A percentile compares a stretch with the other conserved stretches of the same genome.
phyloP scores from a whole-genome alignment of 2,797 vertebrate species.

The Cyclura pinguis region DNA sequence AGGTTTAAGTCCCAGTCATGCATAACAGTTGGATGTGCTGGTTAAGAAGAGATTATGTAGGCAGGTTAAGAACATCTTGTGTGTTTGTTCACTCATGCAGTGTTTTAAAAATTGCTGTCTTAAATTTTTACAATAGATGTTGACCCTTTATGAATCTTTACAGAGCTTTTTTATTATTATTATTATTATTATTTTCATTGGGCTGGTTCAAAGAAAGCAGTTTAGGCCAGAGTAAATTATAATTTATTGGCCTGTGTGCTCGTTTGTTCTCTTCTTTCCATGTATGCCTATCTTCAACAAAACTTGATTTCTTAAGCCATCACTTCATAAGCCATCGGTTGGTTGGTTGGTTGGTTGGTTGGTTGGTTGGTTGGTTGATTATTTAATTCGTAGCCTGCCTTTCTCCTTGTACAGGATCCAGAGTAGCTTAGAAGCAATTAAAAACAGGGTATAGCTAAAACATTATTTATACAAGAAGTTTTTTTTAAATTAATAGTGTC shows the following conservation, averaged over 20 bases:
- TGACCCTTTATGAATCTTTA: not conserved
- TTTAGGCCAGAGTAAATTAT: not conserved
- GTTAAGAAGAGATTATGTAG: not conserved
- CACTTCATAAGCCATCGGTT: not conserved
- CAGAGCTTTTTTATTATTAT: not conserved
- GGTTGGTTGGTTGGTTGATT: not conserved
- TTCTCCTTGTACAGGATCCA: too few species aligned
- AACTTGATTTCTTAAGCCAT: not conserved
- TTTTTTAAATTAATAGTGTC: too few species aligned
- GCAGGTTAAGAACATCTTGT: not conserved
- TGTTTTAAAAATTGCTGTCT: not conserved
- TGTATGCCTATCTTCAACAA: not conserved
- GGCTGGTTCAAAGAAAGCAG: not conserved
- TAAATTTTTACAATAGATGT: not conserved
- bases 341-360: not conserved
- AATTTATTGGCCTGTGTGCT: not conserved
- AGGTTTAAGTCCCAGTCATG: not conserved
- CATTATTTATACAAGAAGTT: too few species aligned
- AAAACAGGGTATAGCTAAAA: too few species aligned
- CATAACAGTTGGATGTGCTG: not conserved
- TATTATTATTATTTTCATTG: not conserved
- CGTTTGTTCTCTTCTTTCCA: not conserved
- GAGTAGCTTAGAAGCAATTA: too few species aligned
- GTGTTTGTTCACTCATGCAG: not conserved
- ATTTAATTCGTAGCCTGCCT: not conserved